Conservation (phyloP, 2,113 vertebrate species). For the Bos indicus region DNA sequence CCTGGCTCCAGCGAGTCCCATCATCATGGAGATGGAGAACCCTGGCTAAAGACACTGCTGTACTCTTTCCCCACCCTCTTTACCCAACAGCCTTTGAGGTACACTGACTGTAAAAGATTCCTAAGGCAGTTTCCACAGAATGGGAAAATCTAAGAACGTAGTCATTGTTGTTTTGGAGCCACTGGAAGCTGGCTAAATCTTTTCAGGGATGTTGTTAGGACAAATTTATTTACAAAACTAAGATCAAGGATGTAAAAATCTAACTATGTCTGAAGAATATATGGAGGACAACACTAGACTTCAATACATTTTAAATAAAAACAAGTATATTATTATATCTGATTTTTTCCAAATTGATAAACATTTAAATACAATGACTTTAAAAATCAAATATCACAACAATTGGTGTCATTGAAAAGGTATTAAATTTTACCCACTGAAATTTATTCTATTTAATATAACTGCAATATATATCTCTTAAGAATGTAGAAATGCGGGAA, state of each 20-base stretch:
- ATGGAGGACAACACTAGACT: background rate
- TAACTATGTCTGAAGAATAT: background rate
- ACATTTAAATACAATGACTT: constrained; percentile 16
- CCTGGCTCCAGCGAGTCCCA: background rate
- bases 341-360: background rate
- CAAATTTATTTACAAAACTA: background rate
- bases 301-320: background rate
- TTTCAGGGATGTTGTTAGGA: background rate
- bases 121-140: background rate
- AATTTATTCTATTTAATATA: background rate
- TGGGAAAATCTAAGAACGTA: background rate
- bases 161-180: background rate
- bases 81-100: background rate
- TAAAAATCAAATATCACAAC: background rate
- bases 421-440: background rate
- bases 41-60: background rate
- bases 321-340: background rate
- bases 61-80: background rate
- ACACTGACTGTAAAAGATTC: background rate
- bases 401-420: background rate
- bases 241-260: background rate
- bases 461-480: background rate
- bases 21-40: background rate
- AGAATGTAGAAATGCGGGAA: background rate
- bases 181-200: background rate